Evolutionary conservation across 2,888 invertebrate genomes (phyloP).

Genomic region (Coronaproctus castanopsis): DNA sequence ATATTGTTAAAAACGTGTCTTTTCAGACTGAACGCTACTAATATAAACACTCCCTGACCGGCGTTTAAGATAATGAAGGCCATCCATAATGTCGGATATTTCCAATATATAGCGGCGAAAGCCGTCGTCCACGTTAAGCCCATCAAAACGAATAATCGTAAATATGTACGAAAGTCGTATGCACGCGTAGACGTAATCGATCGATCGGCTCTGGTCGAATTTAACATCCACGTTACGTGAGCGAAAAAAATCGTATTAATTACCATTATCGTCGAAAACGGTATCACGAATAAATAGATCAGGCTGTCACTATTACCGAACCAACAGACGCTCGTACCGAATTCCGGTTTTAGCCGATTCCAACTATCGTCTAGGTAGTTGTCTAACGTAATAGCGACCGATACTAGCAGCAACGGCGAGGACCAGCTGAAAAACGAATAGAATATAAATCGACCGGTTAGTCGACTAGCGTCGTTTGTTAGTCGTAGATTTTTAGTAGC

Average conservation of each 20-base stretch:
- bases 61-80: not conserved
- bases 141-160: not conserved
- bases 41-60: not conserved
- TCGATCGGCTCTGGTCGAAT: not conserved
- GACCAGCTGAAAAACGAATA: not conserved
- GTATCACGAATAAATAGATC: not conserved
- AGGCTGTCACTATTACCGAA: not conserved
- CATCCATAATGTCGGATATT: not conserved
- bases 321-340: not conserved
- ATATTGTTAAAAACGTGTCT: too few species aligned
- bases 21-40: not conserved
- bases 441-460: not conserved
- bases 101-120: not conserved
- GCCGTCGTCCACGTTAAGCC: not conserved
- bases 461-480: not conserved
- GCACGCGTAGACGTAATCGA: not conserved
- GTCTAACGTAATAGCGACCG: not conserved
- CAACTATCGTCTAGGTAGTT: not conserved
- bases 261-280: not conserved
- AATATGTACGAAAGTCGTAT: not conserved
- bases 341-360: not conserved
- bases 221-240: not conserved
- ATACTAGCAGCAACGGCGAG: not conserved
- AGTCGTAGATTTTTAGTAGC: not conserved
- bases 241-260: not conserved